A percentile compares a stretch with the other conserved stretches of the same genome.
These are phyloP conservation scores for Ophioninae sp. DNA, from an alignment of 2,888 invertebrate genomes.

Conservation along the genomic window DNA sequence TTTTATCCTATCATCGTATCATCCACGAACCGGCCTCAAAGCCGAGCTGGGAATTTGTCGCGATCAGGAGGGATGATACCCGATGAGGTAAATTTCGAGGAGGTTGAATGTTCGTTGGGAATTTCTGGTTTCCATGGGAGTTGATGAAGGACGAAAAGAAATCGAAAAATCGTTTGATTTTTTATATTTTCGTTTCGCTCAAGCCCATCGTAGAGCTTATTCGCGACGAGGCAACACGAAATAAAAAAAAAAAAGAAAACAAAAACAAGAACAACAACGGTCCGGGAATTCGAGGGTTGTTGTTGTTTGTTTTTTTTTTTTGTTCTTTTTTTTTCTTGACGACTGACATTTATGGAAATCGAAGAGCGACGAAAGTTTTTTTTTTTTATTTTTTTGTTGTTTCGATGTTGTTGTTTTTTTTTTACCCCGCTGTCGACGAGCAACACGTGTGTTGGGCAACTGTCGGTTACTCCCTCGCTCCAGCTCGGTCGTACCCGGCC, in stretches of 20 bases:
- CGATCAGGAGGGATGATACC: neutral
- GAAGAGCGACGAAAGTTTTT: conserved; percentile 30
- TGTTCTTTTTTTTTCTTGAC: conserved; percentile 28
- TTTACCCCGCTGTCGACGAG: neutral
- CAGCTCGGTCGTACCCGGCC: conserved; percentile 1
- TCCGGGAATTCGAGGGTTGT: neutral
- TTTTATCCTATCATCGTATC: conserved; percentile 20
- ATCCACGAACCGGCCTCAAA: neutral
- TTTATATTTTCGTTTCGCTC: neutral
- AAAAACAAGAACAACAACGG: too few relatives aligned
- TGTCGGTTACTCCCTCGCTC: conserved; percentile 9
- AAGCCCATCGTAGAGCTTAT: neutral
- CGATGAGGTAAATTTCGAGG: neutral
- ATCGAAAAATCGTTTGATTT: neutral
- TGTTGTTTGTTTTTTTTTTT: neutral
- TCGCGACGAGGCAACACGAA: neutral
- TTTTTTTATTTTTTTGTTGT: neutral
- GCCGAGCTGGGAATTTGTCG: neutral
- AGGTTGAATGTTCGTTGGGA: neutral
- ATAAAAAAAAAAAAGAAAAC: neutral
- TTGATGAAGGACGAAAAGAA: neutral
- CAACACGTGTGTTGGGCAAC: conserved; percentile 45
- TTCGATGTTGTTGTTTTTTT: too few relatives aligned
- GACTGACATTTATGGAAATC: conserved; percentile 29
- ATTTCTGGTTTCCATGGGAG: neutral